Base-by-base conservation (phyloP, 2,113 vertebrate species). In the Phalacrocorax pelagicus region DNA sequence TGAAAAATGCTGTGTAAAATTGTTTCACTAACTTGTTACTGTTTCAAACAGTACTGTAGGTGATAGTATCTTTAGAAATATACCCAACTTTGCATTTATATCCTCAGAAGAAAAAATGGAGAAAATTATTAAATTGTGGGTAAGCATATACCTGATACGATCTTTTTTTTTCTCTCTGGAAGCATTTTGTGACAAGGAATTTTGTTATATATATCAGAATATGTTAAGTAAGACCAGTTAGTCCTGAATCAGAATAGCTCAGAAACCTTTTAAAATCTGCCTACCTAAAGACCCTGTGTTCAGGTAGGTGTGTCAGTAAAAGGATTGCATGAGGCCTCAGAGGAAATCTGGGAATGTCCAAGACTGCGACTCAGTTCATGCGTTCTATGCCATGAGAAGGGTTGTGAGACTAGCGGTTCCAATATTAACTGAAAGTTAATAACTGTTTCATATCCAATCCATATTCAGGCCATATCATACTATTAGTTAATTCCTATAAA, bases 311-410 rank as follows among this genome's bases (percentile, higher is more conserved):
- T 8, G 13, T 20, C 1, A 1, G 4, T 46, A 34, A 70, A 87
- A 73, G 18, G 11, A n/a, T 42, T 69, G 11, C 5, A 36, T 63
- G 29, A 82, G 1, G 18, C 58, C 12, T 79, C 34, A 65, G 21
- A 51, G 9, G 7, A 89, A 81, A 80, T 69, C 58, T 69, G 47
- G 9, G 24, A 79, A 49, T 46, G 42, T 3, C 21, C 4, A n/a
- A 49, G 23, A n/a, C 2, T 66, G 44, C 44, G 27, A n/a, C 78
- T 65, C 32, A 54, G 15, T 38, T 66, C n/a, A 34, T 54, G 38
- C 72, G 10, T 42, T 66, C 21, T 67, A 26, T 49, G 32, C 9
- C 65, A 6, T 42, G 23, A 0, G 0, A 83, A n/a, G 11, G 7
- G 8, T 75, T 67, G 19, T 44, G 42, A 83, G 21, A 40, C 57